Percentiles rank a stretch among this genome's conserved stretches.
phyloP scores from a whole-genome alignment of 2,888 invertebrate species.

The Heliconius ethilla region DNA sequence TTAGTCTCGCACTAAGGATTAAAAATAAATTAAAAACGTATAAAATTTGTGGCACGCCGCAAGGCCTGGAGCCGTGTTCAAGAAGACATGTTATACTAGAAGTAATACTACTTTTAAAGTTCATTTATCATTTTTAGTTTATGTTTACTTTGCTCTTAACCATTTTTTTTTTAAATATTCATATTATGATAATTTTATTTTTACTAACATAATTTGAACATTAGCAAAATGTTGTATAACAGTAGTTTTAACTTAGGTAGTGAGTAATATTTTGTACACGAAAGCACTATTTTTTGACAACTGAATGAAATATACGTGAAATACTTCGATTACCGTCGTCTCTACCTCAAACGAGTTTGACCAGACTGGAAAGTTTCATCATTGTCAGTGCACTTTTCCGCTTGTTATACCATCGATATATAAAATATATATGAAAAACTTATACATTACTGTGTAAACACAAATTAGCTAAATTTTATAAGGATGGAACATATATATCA shows the following conservation, averaged over 20 bases:
- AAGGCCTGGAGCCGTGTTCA: neutral
- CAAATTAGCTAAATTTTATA: too few relatives aligned
- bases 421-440: neutral
- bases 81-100: constrained; percentile 1
- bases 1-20: neutral
- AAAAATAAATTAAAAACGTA: constrained; percentile 2
- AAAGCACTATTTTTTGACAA: neutral
- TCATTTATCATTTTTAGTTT: neutral
- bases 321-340: constrained; percentile 28
- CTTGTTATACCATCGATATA: constrained; percentile 19
- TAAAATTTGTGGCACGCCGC: constrained; percentile 9
- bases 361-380: constrained; percentile 34
- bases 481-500: too few relatives aligned
- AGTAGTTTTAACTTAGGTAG: too few relatives aligned
- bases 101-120: neutral
- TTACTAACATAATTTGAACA: too few relatives aligned
- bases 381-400: constrained; percentile 28
- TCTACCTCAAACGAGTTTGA: constrained; percentile 35
- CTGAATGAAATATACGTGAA: constrained; percentile 4
- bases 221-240: too few relatives aligned
- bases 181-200: too few relatives aligned
- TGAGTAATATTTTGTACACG: too few relatives aligned
- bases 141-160: neutral
- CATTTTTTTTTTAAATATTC: too few relatives aligned
- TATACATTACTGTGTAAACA: too few relatives aligned